Percentiles rank a stretch among this genome's conserved stretches.
Evolutionary conservation across 1,140 invertebrate species (phyloP).

Genomic region (Brachystomella parvula): DNA sequence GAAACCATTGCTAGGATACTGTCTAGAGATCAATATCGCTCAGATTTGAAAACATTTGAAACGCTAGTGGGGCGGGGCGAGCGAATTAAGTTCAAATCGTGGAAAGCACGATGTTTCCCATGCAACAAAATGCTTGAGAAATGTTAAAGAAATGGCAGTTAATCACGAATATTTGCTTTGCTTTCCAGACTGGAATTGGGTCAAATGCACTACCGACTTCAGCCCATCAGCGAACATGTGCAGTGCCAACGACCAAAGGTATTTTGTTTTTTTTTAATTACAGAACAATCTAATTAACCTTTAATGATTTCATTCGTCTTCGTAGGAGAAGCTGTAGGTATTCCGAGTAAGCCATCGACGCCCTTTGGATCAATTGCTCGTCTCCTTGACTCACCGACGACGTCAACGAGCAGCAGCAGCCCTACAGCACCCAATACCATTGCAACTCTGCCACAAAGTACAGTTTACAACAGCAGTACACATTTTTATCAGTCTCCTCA

Average conservation of each 20-base stretch:
- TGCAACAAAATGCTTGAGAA: too few relatives aligned
- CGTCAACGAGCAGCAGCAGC: slow-evolving; percentile 14
- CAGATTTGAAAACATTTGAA: too few relatives aligned
- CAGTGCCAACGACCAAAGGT: neutral
- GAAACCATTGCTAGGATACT: too few relatives aligned
- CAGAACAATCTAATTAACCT: neutral
- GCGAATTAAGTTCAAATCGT: too few relatives aligned
- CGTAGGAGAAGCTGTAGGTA: neutral
- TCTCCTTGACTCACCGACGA: slow-evolving; percentile 29
- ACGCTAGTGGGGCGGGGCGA: too few relatives aligned
- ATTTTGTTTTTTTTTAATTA: neutral
- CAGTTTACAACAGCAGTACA: slow-evolving; percentile 44
- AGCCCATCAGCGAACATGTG: neutral
- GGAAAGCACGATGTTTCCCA: too few relatives aligned
- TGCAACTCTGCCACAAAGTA: slow-evolving; percentile 15
- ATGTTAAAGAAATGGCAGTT: too few relatives aligned
- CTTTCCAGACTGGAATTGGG: slow-evolving; percentile 3
- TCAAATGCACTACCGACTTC: neutral
- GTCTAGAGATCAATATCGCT: too few relatives aligned
- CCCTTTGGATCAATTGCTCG: slow-evolving; percentile 36
- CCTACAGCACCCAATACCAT: slow-evolving; percentile 13
- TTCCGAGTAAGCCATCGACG: slow-evolving; percentile 19
- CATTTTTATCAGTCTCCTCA: slow-evolving; percentile 47
- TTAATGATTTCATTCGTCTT: too few relatives aligned
- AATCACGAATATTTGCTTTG: too few relatives aligned